Conservation (phyloP, 1,140 invertebrate genomes). For the Megalonaias nervosa region DNA sequence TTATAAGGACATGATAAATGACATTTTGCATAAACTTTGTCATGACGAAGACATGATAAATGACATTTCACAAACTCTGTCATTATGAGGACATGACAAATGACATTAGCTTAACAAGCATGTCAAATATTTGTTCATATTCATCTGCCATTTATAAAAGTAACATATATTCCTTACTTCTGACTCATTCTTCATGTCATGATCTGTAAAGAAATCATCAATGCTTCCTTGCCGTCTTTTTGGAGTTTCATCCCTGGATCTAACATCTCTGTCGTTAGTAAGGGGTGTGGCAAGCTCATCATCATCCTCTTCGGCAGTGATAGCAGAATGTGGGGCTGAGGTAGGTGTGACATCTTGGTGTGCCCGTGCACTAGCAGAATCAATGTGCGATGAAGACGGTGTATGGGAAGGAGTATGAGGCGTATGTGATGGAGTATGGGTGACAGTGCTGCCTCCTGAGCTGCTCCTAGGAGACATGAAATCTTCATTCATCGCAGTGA, state of each 20-base stretch:
- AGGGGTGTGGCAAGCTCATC: conserved; percentile 52
- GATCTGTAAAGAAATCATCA: conserved; percentile 39
- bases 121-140: no score
- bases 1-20: no score
- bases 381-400: not conserved
- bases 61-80: no score
- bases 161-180: conserved; percentile 14
- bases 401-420: not conserved
- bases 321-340: conserved; percentile 54
- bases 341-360: conserved; percentile 45
- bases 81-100: no score
- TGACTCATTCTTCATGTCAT: conserved; percentile 8
- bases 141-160: no score
- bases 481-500: conserved; percentile 65
- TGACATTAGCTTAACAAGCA: no score
- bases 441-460: conserved; percentile 50
- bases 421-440: conserved; percentile 45
- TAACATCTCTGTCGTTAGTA: conserved; percentile 25
- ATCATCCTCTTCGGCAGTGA: conserved; percentile 46
- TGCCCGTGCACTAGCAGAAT: not conserved
- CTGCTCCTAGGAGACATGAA: conserved; percentile 54
- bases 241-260: conserved; percentile 31
- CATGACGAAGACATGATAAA: no score
- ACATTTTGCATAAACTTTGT: no score
- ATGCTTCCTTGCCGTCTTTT: conserved; percentile 28